These are phyloP conservation scores for Helogale parvula DNA, from an alignment of 2,113 vertebrate species.

Conservation along the genomic window DNA sequence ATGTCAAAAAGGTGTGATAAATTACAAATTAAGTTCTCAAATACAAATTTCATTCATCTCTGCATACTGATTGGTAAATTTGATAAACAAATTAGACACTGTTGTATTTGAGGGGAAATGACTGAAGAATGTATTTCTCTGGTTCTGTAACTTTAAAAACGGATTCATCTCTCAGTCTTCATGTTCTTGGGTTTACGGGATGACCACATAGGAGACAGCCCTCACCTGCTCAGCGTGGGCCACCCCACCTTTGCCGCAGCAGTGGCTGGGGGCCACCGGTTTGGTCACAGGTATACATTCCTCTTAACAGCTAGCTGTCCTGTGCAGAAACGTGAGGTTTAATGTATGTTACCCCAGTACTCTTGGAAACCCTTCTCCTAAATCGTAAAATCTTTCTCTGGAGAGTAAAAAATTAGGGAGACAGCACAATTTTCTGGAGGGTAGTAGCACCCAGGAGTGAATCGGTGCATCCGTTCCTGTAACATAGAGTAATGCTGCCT, in stretches of 20 bases:
- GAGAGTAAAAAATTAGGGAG: neutral
- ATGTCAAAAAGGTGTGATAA: conserved; percentile 38
- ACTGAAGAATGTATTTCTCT: neutral
- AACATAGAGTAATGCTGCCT: conserved; percentile 49
- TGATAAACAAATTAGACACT: conserved; percentile 22
- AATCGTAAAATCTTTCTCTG: neutral
- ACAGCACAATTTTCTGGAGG: conserved; percentile 42
- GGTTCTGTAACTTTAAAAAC: conserved; percentile 12
- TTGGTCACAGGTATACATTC: conserved; percentile 6
- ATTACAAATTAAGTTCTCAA: conserved; percentile 44
- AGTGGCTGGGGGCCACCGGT: neutral
- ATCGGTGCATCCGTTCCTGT: neutral
- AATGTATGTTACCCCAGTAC: neutral
- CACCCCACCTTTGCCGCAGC: neutral
- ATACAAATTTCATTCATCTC: conserved; percentile 48
- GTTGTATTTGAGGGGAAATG: conserved; percentile 36
- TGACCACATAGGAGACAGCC: neutral
- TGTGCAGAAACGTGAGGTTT: conserved; percentile 18
- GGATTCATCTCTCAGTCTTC: neutral
- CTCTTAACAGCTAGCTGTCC: neutral
- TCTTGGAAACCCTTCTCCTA: neutral
- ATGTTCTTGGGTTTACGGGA: neutral
- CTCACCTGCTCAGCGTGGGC: neutral
- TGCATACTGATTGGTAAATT: conserved; percentile 35
- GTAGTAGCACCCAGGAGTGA: neutral